Conservation (phyloP, 2,888 invertebrate genomes). For the Aporophyla nigra region DNA sequence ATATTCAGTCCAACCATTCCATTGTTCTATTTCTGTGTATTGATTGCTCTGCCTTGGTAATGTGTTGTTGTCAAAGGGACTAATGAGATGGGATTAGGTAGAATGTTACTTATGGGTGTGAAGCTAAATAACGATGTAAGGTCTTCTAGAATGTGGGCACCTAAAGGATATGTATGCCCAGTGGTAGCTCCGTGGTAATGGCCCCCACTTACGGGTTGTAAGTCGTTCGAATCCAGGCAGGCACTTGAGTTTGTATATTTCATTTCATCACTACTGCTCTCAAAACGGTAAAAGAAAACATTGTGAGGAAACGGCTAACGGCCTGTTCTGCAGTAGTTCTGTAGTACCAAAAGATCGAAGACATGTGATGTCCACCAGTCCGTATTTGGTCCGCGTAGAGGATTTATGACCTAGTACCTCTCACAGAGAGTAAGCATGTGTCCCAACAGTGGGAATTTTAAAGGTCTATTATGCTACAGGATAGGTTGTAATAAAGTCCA, state of each 20-base stretch:
- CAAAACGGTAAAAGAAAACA: no score
- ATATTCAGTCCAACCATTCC: neutral
- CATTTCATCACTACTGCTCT: no score
- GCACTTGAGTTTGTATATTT: no score
- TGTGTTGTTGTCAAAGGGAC: constrained; percentile 34
- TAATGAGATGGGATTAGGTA: constrained; percentile 36
- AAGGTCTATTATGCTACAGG: neutral
- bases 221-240: no score
- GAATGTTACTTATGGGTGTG: constrained; percentile 10
- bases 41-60: constrained; percentile 12
- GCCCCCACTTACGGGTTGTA: no score
- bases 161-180: neutral
- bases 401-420: neutral
- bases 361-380: no score
- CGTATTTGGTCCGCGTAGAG: no score
- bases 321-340: no score
- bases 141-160: neutral
- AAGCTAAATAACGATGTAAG: constrained; percentile 26
- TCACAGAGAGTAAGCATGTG: neutral
- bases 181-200: neutral
- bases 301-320: no score
- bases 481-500: neutral
- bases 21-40: constrained; percentile 4
- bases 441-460: neutral
- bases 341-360: no score